Percentiles rank a stretch among this genome's conserved stretches.
Conservation (phyloP, 1,140 invertebrate genomes). For the Rhizoglyphus robini region DNA sequence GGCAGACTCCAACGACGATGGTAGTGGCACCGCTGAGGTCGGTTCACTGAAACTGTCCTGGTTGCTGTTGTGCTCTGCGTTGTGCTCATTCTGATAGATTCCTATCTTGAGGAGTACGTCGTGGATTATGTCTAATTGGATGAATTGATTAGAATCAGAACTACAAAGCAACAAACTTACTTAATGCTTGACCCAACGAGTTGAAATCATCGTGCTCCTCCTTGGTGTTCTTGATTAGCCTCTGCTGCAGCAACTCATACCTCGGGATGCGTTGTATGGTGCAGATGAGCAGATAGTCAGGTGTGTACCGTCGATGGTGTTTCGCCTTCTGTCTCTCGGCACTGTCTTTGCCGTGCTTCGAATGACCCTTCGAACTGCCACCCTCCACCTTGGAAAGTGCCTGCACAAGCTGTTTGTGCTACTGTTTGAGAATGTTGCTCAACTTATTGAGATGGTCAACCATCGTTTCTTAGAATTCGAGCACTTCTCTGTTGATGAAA, state of each 20-base stretch:
- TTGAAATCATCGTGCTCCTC: constrained; percentile 70
- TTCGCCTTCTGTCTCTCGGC: background rate
- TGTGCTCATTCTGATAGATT: background rate
- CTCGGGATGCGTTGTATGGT: constrained; percentile 92
- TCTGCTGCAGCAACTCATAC: constrained; percentile 84
- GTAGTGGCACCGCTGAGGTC: background rate
- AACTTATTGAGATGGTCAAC: constrained; percentile 91
- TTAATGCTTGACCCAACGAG: constrained; percentile 54
- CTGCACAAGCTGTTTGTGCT: constrained; percentile 38
- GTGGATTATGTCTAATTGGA: no score
- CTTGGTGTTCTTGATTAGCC: constrained; percentile 82
- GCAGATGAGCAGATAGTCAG: constrained; percentile 89
- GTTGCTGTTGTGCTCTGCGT: background rate
- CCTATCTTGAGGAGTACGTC: constrained; percentile 8
- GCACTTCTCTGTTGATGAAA: constrained; percentile 60
- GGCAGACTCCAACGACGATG: no score
- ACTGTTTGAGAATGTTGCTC: constrained; percentile 75
- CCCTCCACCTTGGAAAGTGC: background rate
- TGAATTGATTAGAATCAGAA: no score
- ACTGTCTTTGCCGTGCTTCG: background rate
- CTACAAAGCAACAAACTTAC: constrained; percentile 27
- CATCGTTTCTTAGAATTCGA: constrained; percentile 86
- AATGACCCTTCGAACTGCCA: background rate
- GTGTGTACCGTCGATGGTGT: constrained; percentile 50
- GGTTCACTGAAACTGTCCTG: background rate